These are phyloP conservation scores for Panagrolaimus sp. DNA, from an alignment of 1,140 invertebrate species.

Conservation along the genomic window DNA sequence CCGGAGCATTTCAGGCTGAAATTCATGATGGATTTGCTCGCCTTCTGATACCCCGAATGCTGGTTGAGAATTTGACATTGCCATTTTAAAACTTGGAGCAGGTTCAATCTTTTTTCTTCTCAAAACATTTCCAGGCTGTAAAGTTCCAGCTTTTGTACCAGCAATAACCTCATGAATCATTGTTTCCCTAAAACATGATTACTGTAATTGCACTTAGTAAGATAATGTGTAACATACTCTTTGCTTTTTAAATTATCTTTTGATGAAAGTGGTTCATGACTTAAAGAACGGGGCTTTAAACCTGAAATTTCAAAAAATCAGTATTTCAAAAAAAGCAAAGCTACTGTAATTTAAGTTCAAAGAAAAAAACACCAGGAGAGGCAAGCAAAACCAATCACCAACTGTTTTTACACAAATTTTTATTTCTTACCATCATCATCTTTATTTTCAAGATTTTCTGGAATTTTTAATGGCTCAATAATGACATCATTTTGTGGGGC, in stretches of 20 bases:
- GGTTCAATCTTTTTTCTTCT: slow-evolving; percentile 11
- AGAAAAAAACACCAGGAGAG: too few relatives aligned
- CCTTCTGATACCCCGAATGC: not conserved
- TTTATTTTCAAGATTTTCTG: too few relatives aligned
- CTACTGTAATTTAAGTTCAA: too few relatives aligned
- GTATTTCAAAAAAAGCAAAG: too few relatives aligned
- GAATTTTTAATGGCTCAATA: too few relatives aligned
- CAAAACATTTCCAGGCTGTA: not conserved
- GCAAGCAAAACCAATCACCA: too few relatives aligned
- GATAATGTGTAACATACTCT: too few relatives aligned
- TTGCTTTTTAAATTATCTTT: too few relatives aligned
- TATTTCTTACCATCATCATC: too few relatives aligned
- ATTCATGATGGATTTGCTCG: not conserved
- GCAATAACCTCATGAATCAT: slow-evolving; percentile 15
- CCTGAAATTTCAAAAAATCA: too few relatives aligned
- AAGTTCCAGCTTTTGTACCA: not conserved
- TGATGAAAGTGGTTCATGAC: not conserved
- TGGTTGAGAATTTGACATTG: slow-evolving; percentile 3
- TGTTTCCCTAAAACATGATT: not conserved
- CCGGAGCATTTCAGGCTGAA: not conserved
- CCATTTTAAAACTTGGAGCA: not conserved
- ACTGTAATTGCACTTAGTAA: not conserved
- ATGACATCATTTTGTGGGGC: too few relatives aligned
- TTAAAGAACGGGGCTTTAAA: not conserved
- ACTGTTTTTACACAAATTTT: too few relatives aligned